Evolutionary conservation across 2,888 invertebrate species (phyloP), one percentile per base, ranked within the genome.

Genomic region (Hesperia comma): DNA sequence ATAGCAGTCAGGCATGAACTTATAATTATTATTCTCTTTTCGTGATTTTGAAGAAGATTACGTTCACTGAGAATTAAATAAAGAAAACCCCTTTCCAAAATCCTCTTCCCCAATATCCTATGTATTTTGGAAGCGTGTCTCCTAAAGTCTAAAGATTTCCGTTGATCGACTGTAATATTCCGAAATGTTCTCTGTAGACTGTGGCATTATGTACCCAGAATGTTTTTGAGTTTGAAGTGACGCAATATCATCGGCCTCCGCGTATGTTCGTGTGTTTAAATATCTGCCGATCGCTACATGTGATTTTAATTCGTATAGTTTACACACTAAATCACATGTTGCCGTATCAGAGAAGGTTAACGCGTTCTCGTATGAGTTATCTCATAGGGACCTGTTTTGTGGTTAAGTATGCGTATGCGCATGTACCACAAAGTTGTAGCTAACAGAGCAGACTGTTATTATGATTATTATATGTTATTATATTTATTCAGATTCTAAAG

Each of bases 311-410:
- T 43, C 64, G 40, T 64, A 64, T 54, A 12, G 37, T 32, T 53
- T 54, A 21, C 32, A 19, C 10, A 33, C 53, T 64, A 64, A 64
- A 60, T 43, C 53, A 19, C 41, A 53, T 33, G 53, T 64, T 64
- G 53, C 53, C 62, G 62, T 64, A 51, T 40, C 49, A 17, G 7
- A 63, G 33, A 49, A 56, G 49, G 63, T 49, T 37, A 61, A 61
- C 40, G 40, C 32, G 51, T 51, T 51, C 26, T 43, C 37, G 60
- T 63, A 54, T 67, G 68, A 63, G 68, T 68, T 69, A 69, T 71
- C 62, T 71, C 58, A 55, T 33, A 17, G 62, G 68, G 69, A 71
- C 70, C 69, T 68, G 70, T 71, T 71, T 64, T 62, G 70, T 33
- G 43, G 62, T 58, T 64, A 64, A 55, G 68, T 60, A 60, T 61